Evolutionary conservation across 2,797 vertebrate species (phyloP).

Genomic region (Distichodus sexfasciatus): DNA sequence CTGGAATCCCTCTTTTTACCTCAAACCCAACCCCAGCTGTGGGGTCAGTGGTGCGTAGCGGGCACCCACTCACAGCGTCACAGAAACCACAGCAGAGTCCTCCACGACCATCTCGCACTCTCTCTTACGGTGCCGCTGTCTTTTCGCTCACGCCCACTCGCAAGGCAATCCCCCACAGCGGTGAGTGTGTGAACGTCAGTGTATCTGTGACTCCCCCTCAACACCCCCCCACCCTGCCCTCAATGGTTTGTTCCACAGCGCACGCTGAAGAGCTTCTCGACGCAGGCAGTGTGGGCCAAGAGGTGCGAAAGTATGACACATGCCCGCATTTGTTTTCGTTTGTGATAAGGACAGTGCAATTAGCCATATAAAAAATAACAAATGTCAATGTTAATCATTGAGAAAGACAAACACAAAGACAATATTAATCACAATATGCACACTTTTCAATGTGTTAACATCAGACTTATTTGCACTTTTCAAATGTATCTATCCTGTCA

Average conservation of each 20-base stretch:
- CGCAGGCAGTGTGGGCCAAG: slow-evolving; percentile 20
- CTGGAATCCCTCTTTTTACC: slow-evolving; percentile 41
- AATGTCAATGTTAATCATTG: background rate
- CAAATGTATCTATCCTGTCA: too few species aligned
- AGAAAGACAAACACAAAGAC: too few species aligned
- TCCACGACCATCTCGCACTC: slow-evolving; percentile 2
- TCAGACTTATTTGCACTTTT: background rate
- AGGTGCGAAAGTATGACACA: slow-evolving; percentile 14
- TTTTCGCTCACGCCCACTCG: slow-evolving; percentile 34
- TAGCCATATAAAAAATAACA: background rate
- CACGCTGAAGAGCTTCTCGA: background rate
- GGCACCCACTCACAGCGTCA: slow-evolving; percentile 50
- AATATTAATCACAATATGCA: background rate
- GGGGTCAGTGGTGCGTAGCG: slow-evolving; percentile 31
- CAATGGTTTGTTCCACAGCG: slow-evolving; percentile 30
- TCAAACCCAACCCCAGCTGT: slow-evolving; percentile 28
- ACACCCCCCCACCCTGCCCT: background rate
- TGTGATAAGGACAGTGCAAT: background rate
- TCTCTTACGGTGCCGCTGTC: background rate
- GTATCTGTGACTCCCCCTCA: slow-evolving; percentile 31
- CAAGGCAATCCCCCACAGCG: slow-evolving; percentile 51
- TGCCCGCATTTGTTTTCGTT: background rate
- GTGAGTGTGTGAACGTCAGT: slow-evolving; percentile 14
- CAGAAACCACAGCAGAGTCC: slow-evolving; percentile 42
- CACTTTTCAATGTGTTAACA: background rate